Evolutionary conservation across 2,888 invertebrate species (phyloP).

Genomic region (Leptinotarsa peninsularis): DNA sequence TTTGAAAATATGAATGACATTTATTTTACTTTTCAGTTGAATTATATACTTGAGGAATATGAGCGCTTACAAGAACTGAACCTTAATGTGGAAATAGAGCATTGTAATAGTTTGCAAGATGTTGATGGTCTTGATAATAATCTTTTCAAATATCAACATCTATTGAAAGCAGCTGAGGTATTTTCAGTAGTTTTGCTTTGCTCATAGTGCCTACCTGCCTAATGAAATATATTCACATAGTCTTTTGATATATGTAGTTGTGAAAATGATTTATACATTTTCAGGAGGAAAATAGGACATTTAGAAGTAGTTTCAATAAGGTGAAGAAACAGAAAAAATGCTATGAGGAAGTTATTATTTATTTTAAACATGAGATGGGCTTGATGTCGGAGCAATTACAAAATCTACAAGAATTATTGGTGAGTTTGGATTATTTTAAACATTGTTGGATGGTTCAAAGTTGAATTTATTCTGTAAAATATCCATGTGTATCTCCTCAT

Average conservation of each 20-base stretch:
- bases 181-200: slow-evolving; percentile 22
- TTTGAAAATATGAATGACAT: not conserved
- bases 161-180: slow-evolving; percentile 58
- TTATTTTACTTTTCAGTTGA: slow-evolving; percentile 36
- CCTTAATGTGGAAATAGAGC: slow-evolving; percentile 61
- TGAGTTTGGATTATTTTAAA: slow-evolving; percentile 42
- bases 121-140: slow-evolving; percentile 59
- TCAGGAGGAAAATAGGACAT: slow-evolving; percentile 46
- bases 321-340: slow-evolving; percentile 54
- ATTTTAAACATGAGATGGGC: slow-evolving; percentile 59
- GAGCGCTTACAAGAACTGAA: slow-evolving; percentile 58
- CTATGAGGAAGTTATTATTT: slow-evolving; percentile 57
- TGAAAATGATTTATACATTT: slow-evolving; percentile 16
- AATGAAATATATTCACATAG: not conserved
- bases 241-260: not conserved
- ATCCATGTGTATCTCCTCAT: not conserved
- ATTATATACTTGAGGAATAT: slow-evolving; percentile 35
- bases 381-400: slow-evolving; percentile 57
- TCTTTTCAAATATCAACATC: slow-evolving; percentile 59
- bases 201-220: slow-evolving; percentile 26
- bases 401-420: slow-evolving; percentile 58
- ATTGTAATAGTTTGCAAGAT: slow-evolving; percentile 61
- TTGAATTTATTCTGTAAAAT: not conserved
- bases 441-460: not conserved
- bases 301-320: slow-evolving; percentile 48